These are phyloP conservation scores for Linurgus olivaceus DNA, from an alignment of 2,797 vertebrate genomes.

Conservation along the genomic window DNA sequence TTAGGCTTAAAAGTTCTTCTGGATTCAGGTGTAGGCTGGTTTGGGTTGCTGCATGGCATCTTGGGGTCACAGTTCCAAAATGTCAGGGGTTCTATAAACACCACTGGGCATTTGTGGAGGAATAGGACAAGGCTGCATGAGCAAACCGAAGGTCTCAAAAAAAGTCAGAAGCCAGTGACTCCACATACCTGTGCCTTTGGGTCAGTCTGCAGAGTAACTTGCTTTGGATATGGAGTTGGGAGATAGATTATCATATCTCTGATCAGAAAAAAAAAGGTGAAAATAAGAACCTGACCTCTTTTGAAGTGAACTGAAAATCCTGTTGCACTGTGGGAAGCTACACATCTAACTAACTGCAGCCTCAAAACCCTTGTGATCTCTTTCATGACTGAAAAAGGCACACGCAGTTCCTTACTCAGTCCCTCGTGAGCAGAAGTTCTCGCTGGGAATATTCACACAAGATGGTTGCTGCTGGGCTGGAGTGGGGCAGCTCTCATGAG, in stretches of 20 bases:
- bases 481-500: neutral
- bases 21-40: neutral
- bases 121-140: neutral
- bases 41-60: neutral
- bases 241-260: neutral
- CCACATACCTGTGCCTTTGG: neutral
- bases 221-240: neutral
- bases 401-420: neutral
- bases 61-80: neutral
- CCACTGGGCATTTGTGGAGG: neutral
- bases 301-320: neutral
- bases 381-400: neutral
- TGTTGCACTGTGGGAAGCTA: neutral
- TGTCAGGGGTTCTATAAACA: neutral
- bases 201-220: neutral
- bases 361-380: neutral
- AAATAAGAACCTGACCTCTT: neutral
- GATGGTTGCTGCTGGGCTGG: neutral
- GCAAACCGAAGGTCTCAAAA: neutral
- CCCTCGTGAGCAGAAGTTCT: neutral
- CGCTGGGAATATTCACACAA: neutral
- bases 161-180: neutral
- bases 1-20: neutral
- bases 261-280: neutral
- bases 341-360: neutral